These are phyloP conservation scores for Mantis religiosa DNA, from an alignment of 2,888 invertebrate genomes.

Conservation along the genomic window DNA sequence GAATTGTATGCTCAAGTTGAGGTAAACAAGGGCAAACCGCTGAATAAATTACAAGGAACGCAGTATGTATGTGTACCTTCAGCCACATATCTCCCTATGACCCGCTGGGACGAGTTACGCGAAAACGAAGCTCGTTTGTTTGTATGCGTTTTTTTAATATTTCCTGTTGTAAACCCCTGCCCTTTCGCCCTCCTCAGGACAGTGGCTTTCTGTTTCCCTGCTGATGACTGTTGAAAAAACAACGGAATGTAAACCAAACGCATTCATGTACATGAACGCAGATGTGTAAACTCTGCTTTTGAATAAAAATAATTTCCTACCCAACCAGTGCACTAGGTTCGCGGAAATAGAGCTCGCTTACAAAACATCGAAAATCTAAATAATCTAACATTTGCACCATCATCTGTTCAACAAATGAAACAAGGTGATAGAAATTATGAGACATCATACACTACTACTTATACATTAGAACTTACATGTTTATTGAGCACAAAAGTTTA, in stretches of 20 bases:
- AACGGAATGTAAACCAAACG: not conserved
- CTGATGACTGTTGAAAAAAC: not conserved
- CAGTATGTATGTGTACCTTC: not conserved
- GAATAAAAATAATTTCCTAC: not conserved
- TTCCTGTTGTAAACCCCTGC: not conserved
- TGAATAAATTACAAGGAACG: no score
- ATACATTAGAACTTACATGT: no score
- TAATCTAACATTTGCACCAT: no score
- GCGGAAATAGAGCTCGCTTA: no score
- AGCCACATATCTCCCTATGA: not conserved
- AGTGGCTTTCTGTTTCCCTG: not conserved
- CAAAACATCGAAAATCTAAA: no score
- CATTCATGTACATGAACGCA: not conserved
- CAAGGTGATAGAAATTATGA: no score
- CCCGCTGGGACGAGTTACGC: not conserved
- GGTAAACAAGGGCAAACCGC: no score
- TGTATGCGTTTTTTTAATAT: not conserved
- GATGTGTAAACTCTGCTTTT: not conserved
- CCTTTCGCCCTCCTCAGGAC: not conserved
- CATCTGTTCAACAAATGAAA: no score
- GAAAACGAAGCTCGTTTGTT: not conserved
- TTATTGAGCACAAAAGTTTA: no score
- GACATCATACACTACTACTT: no score
- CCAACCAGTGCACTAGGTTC: not conserved
- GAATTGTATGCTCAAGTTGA: no score